Base-by-base conservation (phyloP, 1,140 invertebrate genomes). In the Procambarus virginalis region DNA sequence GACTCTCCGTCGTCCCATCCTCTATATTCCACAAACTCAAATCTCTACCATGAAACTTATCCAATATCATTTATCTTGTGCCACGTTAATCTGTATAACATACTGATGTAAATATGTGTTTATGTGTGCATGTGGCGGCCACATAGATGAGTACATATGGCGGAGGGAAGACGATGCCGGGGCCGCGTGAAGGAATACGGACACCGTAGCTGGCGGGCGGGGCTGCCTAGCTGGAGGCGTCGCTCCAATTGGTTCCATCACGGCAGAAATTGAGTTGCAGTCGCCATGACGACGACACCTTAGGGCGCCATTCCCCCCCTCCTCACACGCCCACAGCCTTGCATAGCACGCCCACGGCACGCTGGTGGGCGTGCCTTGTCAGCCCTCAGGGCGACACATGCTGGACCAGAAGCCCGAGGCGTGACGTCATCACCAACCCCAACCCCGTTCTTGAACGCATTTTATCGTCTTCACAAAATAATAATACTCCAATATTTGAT, bases 221-320 rank as follows among this genome's bases (percentile, higher is more conserved):
- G 86, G 86, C 64, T 77, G 58, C n/a, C 55, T 46, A 70, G 68
- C 86, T 70, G 46, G 22, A 68, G 86, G 86, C 86, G 86, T 82
- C 70, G 80, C 91, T 92, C 92, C 92, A 92, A 92, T 92, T 92
- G 92, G 92, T 92, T 92, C 92, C 92, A 92, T 92, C 92, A 92
- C 93, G 93, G 94, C 94, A 94, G 95, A 95, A 95, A 95, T 95
- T 95, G 95, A 95, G 95, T 95, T 94, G 94, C 92, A 93, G 94
- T 95, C 94, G 94, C 94, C 94, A 95, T 95, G 94, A 94, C 93
- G 93, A 95, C 94, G 93, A 92, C 91, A 93, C 93, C 94, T 91
- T 91, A 89, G 91, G 87, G 92, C 84, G 46, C 46, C 79, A 86
- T 46, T 82, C 81, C 86, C 81, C 81, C 80, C 58, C 89, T 48